phyloP scores from a whole-genome alignment of 2,797 vertebrate genomes.

The Merluccius polli region DNA sequence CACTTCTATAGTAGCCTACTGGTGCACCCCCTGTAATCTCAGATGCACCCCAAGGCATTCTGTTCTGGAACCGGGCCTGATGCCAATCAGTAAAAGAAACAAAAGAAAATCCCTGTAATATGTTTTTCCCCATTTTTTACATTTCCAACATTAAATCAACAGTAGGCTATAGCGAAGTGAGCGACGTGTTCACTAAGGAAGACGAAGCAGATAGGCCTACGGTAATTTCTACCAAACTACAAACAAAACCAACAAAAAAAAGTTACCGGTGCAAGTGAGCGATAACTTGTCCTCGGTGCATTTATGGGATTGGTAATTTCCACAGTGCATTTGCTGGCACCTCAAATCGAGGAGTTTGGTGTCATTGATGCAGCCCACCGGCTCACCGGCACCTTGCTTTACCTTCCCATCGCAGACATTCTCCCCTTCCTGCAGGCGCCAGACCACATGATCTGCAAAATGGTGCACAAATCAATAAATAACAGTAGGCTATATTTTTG shows the following conservation, averaged over 20 bases:
- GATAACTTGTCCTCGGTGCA: accelerated
- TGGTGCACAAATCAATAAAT: background rate
- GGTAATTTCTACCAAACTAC: background rate
- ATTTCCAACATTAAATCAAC: too few relatives aligned
- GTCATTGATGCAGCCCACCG: accelerated
- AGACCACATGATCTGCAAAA: slow-evolving; percentile 29
- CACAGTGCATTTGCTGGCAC: slow-evolving; percentile 55
- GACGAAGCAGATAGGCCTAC: background rate
- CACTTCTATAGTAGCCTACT: too few relatives aligned
- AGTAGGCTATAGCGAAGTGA: too few relatives aligned
- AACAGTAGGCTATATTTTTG: background rate
- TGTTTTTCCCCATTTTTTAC: too few relatives aligned
- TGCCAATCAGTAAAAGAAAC: too few relatives aligned
- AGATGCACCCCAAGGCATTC: too few relatives aligned
- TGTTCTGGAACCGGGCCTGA: too few relatives aligned
- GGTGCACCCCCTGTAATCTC: too few relatives aligned
- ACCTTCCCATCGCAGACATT: slow-evolving; percentile 49
- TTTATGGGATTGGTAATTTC: background rate
- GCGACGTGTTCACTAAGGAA: too few relatives aligned
- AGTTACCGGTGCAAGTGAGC: slow-evolving; percentile 59
- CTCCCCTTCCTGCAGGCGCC: slow-evolving; percentile 32
- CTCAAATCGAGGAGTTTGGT: accelerated
- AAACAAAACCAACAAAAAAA: background rate
- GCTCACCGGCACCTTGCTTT: background rate
- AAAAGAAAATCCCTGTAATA: too few relatives aligned